Base-by-base conservation (phyloP, 1,140 invertebrate species). In the Laodelphax striatellus region DNA sequence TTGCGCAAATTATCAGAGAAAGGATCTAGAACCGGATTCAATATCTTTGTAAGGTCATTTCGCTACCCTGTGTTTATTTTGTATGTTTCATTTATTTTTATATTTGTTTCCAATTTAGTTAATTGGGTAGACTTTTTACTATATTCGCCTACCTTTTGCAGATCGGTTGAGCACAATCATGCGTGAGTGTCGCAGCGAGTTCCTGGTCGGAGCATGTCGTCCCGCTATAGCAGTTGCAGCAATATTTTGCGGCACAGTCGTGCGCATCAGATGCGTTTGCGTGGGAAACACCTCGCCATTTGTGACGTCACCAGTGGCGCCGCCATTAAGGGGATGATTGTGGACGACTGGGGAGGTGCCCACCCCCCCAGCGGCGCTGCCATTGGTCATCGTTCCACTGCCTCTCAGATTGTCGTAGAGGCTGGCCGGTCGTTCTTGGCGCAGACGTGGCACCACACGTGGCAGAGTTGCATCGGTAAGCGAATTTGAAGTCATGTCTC, bases 211-310 rank as follows among this genome's bases (percentile, higher is more conserved):
- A 19, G 81, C 80, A 68, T 86, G 84, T 65, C 81, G 73, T 19
- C 79, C 80, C 24, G 79, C 79, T 62, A 84, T 78, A 70, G 79
- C 79, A 58, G 74, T 73, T 21, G 77, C 77, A 21, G 81, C 80
- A 61, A 86, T 75, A 71, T 83, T 84, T 69, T 83, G 82, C 44
- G 84, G 84, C 55, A 86, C 83, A 2, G 84, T 86, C 19, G 84
- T 86, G 60, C 77, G 77, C 70, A 85, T 66, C 67, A 73, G 74
- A 63, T 72, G 73, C 21, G 77, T 76, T 71, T 78, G 77, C n/a
- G 77, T 77, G n/a, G 76, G 77, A 44, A 52, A 55, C 52, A 19
- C 28, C 9, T 22, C 46, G 46, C 17, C 17, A 5, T 44, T 14
- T n/a, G 46, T 50, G 34, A 38, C 34, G 34, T 38, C 34, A 50